Conservation (phyloP, 2,888 invertebrate species). For the Chrysotoxum bicinctum region DNA sequence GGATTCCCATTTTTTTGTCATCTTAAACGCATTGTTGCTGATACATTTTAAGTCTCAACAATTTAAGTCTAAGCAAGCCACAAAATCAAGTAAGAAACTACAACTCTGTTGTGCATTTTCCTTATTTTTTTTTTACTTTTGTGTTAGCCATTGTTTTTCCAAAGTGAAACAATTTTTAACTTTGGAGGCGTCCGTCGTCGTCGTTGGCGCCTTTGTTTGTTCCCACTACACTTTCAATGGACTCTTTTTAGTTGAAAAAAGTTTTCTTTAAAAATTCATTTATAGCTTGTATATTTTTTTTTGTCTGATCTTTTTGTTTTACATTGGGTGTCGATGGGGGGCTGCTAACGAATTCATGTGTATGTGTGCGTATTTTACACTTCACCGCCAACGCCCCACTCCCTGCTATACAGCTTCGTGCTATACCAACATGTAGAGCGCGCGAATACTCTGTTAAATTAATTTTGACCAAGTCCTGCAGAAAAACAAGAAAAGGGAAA, state of each 20-base stretch:
- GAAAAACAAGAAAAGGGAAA: slow-evolving; percentile 38
- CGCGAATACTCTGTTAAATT: slow-evolving; percentile 67
- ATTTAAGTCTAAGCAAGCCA: not conserved
- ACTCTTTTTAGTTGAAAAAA: slow-evolving; percentile 35
- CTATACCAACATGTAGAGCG: slow-evolving; percentile 2
- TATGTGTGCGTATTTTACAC: slow-evolving; percentile 42
- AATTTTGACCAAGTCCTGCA: slow-evolving; percentile 69
- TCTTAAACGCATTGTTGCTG: no score
- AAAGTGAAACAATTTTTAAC: slow-evolving; percentile 59
- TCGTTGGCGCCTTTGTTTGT: slow-evolving; percentile 27
- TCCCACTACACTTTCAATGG: not conserved
- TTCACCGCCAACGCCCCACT: slow-evolving; percentile 28
- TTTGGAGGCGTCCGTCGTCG: slow-evolving; percentile 30
- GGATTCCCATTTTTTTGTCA: no score
- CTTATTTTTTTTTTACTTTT: slow-evolving; percentile 8
- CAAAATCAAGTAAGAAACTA: not conserved
- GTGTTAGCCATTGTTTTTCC: slow-evolving; percentile 42
- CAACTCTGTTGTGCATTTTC: slow-evolving; percentile 24
- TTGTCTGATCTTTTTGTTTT: slow-evolving; percentile 29
- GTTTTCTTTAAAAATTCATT: slow-evolving; percentile 71
- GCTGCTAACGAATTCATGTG: not conserved
- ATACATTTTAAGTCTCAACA: no score
- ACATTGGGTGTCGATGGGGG: slow-evolving; percentile 4
- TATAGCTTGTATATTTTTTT: slow-evolving; percentile 10
- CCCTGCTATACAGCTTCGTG: not conserved